These are phyloP conservation scores for Aphaenogaster floridana DNA, from an alignment of 1,140 invertebrate genomes.

Conservation along the genomic window DNA sequence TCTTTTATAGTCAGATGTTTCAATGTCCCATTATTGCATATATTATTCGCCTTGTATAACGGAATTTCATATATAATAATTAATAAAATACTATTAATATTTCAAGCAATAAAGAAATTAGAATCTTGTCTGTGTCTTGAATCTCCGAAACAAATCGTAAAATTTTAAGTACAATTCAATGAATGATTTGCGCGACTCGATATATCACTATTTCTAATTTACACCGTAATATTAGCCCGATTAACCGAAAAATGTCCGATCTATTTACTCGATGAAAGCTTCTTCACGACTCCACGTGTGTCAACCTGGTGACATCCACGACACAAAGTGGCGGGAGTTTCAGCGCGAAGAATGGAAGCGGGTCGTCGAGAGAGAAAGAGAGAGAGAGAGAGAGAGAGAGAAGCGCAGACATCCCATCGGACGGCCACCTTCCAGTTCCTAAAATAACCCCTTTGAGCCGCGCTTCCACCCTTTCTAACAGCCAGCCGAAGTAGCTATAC, in stretches of 20 bases:
- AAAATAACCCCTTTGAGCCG: constrained; percentile 77
- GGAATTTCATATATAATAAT: neutral
- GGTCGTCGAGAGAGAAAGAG: constrained; percentile 2
- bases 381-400: constrained; percentile 3
- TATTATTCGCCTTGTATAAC: neutral
- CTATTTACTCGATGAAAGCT: constrained; percentile 3
- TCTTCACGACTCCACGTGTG: neutral
- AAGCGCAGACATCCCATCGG: constrained; percentile 36
- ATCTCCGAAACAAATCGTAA: neutral
- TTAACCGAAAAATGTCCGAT: constrained; percentile 8
- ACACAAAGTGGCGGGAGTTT: constrained; percentile 6
- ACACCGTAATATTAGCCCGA: neutral
- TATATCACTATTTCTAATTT: neutral
- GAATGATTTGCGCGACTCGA: neutral
- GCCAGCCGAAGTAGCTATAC: constrained; percentile 45
- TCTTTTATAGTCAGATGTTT: neutral
- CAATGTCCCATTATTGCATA: neutral
- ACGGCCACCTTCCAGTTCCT: constrained; percentile 70
- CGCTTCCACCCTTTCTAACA: constrained; percentile 50
- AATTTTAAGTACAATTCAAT: constrained; percentile 1
- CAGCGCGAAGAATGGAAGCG: constrained; percentile 13
- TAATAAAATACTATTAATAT: neutral
- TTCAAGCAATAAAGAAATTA: neutral
- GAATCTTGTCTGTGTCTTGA: neutral
- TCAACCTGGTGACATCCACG: neutral